Base-by-base conservation (phyloP, 2,888 invertebrate genomes). In the Lepeophtheirus nordmannii region DNA sequence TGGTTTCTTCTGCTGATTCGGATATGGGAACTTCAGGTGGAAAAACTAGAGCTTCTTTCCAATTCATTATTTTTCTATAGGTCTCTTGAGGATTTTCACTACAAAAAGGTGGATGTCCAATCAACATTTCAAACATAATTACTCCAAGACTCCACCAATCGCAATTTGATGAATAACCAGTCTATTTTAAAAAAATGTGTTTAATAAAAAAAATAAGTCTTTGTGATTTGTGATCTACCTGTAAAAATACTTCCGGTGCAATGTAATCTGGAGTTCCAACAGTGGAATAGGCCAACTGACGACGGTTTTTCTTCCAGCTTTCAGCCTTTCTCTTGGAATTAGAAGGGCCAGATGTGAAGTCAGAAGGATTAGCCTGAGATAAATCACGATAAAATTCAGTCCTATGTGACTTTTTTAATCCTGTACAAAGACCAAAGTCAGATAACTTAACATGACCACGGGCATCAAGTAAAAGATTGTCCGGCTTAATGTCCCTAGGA, bases 91-190 rank as follows among this genome's bases (percentile, higher is more conserved):
- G 66, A 23, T 37, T 61, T 30, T 66, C 66, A 17, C 38, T 38
- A 17, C 66, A 66, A 17, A 66, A 66, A 23, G 63, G 63, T n/a
- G 63, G 53, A 53, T 66, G 58, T 9, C 66, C 66, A 7, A 66
- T 66, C n/a, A 66, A 41, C 66, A 66, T 66, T 80, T 99, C 98
- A 78, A 97, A 98, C 98, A 99, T 98, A 73, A 98, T 98, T 67
- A 99, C 98, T 37, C 98, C 98, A 67, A 99, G 81, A 69, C 94
- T 96, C 98, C 98, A 99, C 92, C 96, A 99, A 78, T 99, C 98
- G 73, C 97, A 98, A 67, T 93, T 88, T 62, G 92, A 87, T 5
- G 92, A 93, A 77, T 99, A 99, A 58, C 98, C 98, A 46, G 93
- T 94, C 71, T 80, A 38, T 61, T 5, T 3, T 71, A 73, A 72